Evolutionary conservation across 2,797 vertebrate species (phyloP).

Genomic region (Momotus momota): DNA sequence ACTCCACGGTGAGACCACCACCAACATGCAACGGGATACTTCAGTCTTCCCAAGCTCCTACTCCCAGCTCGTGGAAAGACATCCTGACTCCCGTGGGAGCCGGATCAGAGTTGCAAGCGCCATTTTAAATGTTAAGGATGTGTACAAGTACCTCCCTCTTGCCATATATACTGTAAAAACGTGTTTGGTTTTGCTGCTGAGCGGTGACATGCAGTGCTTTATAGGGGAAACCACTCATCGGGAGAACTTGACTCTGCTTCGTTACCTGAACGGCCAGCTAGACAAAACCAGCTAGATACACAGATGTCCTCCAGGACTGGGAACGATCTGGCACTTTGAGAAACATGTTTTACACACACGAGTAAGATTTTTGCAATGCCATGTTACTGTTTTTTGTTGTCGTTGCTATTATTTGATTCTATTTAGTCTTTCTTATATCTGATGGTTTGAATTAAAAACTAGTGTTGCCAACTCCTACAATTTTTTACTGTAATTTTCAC

Average conservation of each 20-base stretch:
- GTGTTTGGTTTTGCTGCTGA: constrained; percentile 6
- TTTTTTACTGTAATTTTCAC: constrained; percentile 3
- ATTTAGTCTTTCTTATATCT: constrained; percentile 6
- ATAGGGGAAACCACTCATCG: constrained; percentile 40
- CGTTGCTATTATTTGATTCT: neutral
- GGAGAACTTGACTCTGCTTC: constrained; percentile 51
- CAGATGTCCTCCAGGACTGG: constrained; percentile 4
- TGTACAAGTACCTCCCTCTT: neutral
- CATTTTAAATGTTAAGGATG: neutral
- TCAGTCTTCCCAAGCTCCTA: neutral
- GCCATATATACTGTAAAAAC: neutral
- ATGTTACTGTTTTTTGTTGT: neutral
- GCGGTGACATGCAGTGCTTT: neutral
- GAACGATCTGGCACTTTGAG: constrained; percentile 25
- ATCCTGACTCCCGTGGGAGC: neutral
- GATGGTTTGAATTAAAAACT: neutral
- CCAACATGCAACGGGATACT: neutral
- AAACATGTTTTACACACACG: constrained; percentile 39
- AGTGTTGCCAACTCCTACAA: neutral
- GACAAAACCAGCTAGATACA: constrained; percentile 62
- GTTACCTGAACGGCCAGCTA: constrained; percentile 52
- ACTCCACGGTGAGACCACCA: accelerated
- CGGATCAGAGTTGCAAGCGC: neutral
- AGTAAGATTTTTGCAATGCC: neutral
- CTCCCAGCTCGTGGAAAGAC: neutral